phyloP scores from a whole-genome alignment of 2,797 vertebrate species.

The Phoebastria nigripes region DNA sequence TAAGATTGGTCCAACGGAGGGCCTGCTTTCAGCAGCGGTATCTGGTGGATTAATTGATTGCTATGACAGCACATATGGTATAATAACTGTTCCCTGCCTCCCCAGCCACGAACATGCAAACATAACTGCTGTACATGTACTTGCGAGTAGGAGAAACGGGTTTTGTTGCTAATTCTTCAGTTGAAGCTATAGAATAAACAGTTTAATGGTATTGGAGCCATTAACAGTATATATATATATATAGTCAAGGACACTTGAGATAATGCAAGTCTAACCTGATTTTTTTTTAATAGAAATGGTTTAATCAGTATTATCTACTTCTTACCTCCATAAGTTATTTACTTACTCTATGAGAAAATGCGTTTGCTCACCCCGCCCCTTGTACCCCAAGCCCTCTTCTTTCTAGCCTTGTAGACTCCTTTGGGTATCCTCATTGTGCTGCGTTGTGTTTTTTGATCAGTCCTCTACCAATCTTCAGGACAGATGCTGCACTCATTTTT shows the following conservation, averaged over 20 bases:
- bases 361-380: not conserved
- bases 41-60: not conserved
- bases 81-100: not conserved
- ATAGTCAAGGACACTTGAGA: not conserved
- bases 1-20: not conserved
- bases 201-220: not conserved
- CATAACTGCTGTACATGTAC: not conserved
- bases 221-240: not conserved
- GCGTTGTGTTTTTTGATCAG: not conserved
- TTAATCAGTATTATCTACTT: not conserved
- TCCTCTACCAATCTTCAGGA: not conserved
- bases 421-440: not conserved
- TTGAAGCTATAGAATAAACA: not conserved
- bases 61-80: rapidly evolving
- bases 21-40: not conserved
- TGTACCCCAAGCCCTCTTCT: not conserved
- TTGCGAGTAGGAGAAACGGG: not conserved
- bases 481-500: not conserved
- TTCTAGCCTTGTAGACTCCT: not conserved
- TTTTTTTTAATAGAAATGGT: not conserved
- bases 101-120: rapidly evolving
- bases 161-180: not conserved
- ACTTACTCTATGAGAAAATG: not conserved
- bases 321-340: not conserved
- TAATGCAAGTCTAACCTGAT: not conserved